These are phyloP conservation scores for Bos javanicus DNA, from an alignment of 2,113 vertebrate species.

Conservation along the genomic window DNA sequence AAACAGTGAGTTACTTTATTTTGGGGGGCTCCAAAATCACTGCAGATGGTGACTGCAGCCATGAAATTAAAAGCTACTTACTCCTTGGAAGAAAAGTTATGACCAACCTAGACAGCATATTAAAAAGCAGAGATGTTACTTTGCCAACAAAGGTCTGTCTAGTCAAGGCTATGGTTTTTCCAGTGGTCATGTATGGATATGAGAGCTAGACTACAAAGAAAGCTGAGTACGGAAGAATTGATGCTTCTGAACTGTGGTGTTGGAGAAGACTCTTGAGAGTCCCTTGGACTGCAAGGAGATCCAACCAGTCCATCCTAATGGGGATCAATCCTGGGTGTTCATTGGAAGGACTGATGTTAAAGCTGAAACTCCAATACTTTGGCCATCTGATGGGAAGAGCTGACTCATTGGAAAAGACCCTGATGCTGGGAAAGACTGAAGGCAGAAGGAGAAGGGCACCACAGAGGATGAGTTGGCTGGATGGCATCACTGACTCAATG, in stretches of 20 bases:
- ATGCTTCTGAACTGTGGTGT: not conserved
- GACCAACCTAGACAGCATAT: not conserved
- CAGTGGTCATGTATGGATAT: not conserved
- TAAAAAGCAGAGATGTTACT: not conserved
- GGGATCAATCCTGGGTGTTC: not conserved
- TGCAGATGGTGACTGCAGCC: not conserved
- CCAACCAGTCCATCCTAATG: not conserved
- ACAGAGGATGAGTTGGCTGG: not conserved
- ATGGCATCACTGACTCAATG: not conserved
- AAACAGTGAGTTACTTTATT: not conserved
- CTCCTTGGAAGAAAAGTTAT: not conserved
- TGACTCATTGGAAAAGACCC: not conserved
- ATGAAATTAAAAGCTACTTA: not conserved
- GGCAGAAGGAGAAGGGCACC: not conserved
- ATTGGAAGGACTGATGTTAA: not conserved
- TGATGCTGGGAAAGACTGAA: not conserved
- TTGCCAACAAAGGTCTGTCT: not conserved
- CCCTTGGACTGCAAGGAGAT: not conserved
- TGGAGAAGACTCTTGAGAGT: not conserved
- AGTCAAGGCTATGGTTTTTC: not conserved
- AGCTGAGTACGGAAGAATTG: fast-evolving
- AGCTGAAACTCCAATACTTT: not conserved
- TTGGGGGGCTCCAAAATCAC: not conserved
- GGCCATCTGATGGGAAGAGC: fast-evolving
- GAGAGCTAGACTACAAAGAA: not conserved